Percentiles rank a stretch among this genome's conserved stretches.
These are phyloP conservation scores for Neomicropteryx cornuta DNA, from an alignment of 1,140 invertebrate genomes.

Conservation along the genomic window DNA sequence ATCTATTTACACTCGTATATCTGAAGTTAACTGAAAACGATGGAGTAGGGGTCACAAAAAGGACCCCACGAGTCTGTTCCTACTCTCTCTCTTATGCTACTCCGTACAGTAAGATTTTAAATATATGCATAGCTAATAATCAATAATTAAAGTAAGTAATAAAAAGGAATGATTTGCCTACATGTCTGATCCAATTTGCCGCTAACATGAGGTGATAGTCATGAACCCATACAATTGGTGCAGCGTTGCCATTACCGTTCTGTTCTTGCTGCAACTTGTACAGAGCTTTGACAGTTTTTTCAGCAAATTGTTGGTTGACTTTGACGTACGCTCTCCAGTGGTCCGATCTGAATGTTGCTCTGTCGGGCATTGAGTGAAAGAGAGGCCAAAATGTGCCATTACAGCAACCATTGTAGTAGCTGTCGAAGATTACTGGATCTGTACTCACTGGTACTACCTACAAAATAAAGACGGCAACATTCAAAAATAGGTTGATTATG, in stretches of 20 bases:
- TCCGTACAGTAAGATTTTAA: too few relatives aligned
- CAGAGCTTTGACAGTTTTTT: slow-evolving; percentile 64
- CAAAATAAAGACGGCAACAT: slow-evolving; percentile 15
- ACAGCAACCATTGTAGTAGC: slow-evolving; percentile 86
- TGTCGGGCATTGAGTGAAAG: slow-evolving; percentile 81
- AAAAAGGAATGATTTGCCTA: slow-evolving; percentile 16
- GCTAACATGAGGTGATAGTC: slow-evolving; percentile 87
- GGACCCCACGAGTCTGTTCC: too few relatives aligned
- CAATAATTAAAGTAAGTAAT: too few relatives aligned
- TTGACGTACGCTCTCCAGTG: slow-evolving; percentile 74
- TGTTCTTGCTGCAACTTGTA: slow-evolving; percentile 47
- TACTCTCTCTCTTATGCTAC: too few relatives aligned
- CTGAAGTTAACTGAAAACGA: too few relatives aligned
- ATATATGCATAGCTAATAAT: too few relatives aligned
- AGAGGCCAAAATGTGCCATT: slow-evolving; percentile 88
- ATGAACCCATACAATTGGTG: slow-evolving; percentile 80
- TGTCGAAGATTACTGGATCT: slow-evolving; percentile 62
- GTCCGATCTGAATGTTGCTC: slow-evolving; percentile 64
- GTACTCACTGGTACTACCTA: slow-evolving; percentile 73
- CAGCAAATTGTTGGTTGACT: slow-evolving; percentile 74
- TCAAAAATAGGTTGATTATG: not conserved
- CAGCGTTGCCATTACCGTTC: slow-evolving; percentile 40
- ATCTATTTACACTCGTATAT: too few relatives aligned
- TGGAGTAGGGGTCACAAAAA: too few relatives aligned
- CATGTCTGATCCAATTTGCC: slow-evolving; percentile 78